These are phyloP conservation scores for Pagrus major DNA, from an alignment of 2,113 vertebrate genomes.

Conservation along the genomic window DNA sequence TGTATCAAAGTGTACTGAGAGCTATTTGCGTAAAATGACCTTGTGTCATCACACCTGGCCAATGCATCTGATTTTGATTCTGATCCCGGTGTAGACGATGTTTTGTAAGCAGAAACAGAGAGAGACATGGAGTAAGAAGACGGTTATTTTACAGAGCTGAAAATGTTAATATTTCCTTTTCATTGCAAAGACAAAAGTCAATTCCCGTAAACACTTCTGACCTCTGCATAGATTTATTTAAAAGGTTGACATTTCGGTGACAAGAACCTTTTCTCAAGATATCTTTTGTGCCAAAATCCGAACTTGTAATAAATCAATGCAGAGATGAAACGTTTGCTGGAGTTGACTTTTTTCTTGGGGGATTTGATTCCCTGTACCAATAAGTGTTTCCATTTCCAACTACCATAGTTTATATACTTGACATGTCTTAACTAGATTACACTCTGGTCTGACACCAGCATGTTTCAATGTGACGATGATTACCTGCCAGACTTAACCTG, in stretches of 20 bases:
- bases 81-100: background rate
- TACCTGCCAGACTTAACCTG: background rate
- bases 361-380: too few relatives aligned
- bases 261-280: too few relatives aligned
- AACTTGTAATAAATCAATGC: too few relatives aligned
- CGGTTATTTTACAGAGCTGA: background rate
- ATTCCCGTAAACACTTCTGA: too few relatives aligned
- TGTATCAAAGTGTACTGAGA: background rate
- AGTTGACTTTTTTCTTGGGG: too few relatives aligned
- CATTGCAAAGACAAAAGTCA: too few relatives aligned
- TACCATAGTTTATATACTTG: background rate
- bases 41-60: background rate
- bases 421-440: background rate
- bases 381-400: background rate
- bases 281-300: too few relatives aligned
- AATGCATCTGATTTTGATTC: background rate
- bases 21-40: background rate
- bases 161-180: too few relatives aligned
- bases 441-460: background rate
- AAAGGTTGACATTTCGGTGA: too few relatives aligned
- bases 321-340: too few relatives aligned
- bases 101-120: background rate
- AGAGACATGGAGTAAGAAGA: background rate
- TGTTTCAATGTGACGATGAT: background rate
- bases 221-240: too few relatives aligned